phyloP scores from a whole-genome alignment of 35 echinoderm and acorn worm genomes.

The Amphiura filiformis region DNA sequence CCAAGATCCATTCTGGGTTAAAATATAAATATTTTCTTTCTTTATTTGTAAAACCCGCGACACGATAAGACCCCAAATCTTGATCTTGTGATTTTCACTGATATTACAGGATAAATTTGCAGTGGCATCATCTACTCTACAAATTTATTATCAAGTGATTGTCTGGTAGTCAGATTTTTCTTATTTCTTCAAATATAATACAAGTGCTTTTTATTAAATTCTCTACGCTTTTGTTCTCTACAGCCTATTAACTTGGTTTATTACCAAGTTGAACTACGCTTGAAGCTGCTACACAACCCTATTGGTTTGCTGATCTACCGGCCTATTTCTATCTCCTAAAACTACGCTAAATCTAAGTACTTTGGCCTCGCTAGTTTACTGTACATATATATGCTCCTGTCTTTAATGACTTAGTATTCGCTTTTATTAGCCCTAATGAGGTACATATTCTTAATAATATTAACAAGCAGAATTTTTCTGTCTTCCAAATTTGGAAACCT shows the following conservation, averaged over 20 bases:
- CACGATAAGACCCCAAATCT: neutral
- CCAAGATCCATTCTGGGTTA: neutral
- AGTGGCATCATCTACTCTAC: neutral
- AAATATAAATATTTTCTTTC: neutral
- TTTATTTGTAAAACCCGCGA: too few species aligned
- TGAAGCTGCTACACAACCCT: neutral
- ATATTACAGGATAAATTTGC: neutral
- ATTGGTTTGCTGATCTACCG: neutral
- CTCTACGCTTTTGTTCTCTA: neutral
- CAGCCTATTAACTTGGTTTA: neutral
- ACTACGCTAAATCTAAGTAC: neutral
- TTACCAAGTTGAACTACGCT: neutral
- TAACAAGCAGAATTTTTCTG: constrained; percentile 2
- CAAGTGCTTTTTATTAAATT: neutral
- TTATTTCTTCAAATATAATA: constrained; percentile 1
- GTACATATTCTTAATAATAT: neutral
- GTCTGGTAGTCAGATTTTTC: neutral
- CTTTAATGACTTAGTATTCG: neutral
- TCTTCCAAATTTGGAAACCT: neutral
- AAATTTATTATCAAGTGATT: neutral
- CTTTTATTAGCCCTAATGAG: neutral
- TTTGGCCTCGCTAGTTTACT: neutral
- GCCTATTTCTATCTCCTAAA: neutral
- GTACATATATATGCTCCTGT: neutral
- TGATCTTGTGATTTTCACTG: neutral